A percentile compares a stretch with the other conserved stretches of the same genome.
These are phyloP conservation scores for Allophyes oxyacanthae DNA, from an alignment of 2,888 invertebrate species.

Conservation along the genomic window DNA sequence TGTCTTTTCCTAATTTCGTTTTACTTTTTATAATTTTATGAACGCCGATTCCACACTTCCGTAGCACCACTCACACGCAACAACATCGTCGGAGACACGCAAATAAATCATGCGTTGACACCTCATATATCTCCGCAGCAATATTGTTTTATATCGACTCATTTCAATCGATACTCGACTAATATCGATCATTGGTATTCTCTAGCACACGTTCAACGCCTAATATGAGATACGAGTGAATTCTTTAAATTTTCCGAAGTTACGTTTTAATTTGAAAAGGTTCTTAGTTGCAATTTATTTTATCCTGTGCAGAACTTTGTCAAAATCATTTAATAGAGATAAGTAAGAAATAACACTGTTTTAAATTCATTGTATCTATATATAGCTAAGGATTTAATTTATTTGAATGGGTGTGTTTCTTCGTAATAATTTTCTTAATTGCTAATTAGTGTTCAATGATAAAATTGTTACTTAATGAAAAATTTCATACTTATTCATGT, in stretches of 20 bases:
- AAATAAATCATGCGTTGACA: slow-evolving; percentile 83
- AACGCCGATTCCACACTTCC: slow-evolving; percentile 35
- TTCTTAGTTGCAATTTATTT: slow-evolving; percentile 14
- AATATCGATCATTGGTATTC: slow-evolving; percentile 67
- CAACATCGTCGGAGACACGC: slow-evolving; percentile 54
- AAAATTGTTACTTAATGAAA: slow-evolving; percentile 3
- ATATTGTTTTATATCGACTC: slow-evolving; percentile 72
- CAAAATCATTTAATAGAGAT: slow-evolving; percentile 2
- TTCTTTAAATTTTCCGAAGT: slow-evolving; percentile 38
- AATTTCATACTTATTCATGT: no score
- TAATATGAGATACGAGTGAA: slow-evolving; percentile 60
- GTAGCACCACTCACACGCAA: slow-evolving; percentile 34
- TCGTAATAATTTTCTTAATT: neutral
- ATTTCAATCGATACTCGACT: slow-evolving; percentile 58
- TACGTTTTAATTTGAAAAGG: slow-evolving; percentile 41
- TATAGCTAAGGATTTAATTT: slow-evolving; percentile 8
- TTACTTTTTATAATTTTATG: neutral
- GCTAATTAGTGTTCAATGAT: slow-evolving; percentile 7
- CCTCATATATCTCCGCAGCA: slow-evolving; percentile 78
- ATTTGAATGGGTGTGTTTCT: slow-evolving; percentile 15
- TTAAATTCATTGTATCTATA: slow-evolving; percentile 12
- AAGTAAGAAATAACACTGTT: slow-evolving; percentile 21
- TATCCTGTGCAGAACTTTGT: slow-evolving; percentile 30
- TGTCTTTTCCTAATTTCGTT: no score
- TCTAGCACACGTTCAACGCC: slow-evolving; percentile 50